These are phyloP conservation scores for Aethes cnicana DNA, from an alignment of 2,888 invertebrate species.

Conservation along the genomic window DNA sequence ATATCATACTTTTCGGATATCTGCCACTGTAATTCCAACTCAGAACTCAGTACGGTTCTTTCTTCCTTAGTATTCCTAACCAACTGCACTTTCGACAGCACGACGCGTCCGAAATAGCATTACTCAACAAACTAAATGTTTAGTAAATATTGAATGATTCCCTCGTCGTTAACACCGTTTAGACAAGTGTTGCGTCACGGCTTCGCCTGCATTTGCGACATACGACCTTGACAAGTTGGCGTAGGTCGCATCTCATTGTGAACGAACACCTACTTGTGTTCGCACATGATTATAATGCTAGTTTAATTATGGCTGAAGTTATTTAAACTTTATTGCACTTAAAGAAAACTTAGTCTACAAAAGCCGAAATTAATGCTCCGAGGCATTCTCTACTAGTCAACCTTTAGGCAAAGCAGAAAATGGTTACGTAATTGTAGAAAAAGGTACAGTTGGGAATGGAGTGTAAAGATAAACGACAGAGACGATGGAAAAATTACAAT, in stretches of 20 bases:
- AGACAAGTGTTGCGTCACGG: slow-evolving; percentile 21
- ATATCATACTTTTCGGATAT: too few relatives aligned
- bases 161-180: slow-evolving; percentile 19
- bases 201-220: slow-evolving; percentile 23
- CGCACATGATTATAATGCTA: background rate
- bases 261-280: slow-evolving; percentile 16
- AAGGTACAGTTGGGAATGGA: too few relatives aligned
- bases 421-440: too few relatives aligned
- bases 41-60: too few relatives aligned
- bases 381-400: too few relatives aligned
- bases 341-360: background rate
- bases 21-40: too few relatives aligned
- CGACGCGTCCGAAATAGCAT: slow-evolving; percentile 6
- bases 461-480: too few relatives aligned
- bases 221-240: slow-evolving; percentile 19
- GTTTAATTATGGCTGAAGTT: background rate
- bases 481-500: too few relatives aligned
- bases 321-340: background rate
- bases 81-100: too few relatives aligned
- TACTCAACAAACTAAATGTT: slow-evolving; percentile 14
- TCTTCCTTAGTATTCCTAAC: too few relatives aligned
- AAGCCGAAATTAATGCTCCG: too few relatives aligned
- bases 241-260: slow-evolving; percentile 32
- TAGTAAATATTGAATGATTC: slow-evolving; percentile 18
- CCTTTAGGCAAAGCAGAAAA: too few relatives aligned